Base-by-base conservation (phyloP, 2,113 vertebrate species). In the Corythoichthys haematopterus region DNA sequence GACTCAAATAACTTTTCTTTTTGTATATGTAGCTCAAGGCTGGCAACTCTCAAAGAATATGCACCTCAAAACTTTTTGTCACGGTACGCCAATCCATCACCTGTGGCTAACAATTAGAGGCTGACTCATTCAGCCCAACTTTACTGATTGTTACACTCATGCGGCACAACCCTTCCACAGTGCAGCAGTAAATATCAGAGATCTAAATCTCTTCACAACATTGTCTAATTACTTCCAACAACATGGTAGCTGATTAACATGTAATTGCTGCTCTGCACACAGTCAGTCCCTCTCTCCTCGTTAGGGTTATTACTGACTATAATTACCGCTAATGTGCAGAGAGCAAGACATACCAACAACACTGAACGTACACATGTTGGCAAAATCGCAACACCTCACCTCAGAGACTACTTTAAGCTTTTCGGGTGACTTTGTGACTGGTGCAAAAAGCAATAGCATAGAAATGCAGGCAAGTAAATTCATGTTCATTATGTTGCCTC, bases 201-300 rank as follows among this genome's bases (percentile, higher is more conserved):
- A 87, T 86, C 74, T 79, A 77, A 81, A 84, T 80, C 80, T 85
- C 78, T 86, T 84, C 82, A 81, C 76, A 85, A 81, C 73, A 80
- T 93, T 94, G 76, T 74, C 93, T 96, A 95, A 97, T 97, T 98
- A 96, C 94, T 95, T 94, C 83, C 85, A 88, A 93, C 93, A 94
- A 95, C 94, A 94, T 96, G 95, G 94, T 94, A 95, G 95, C 95
- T 97, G 94, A 98, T 98, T 96, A 98, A 96, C 95, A 95, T 96
- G 94, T 96, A 98, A 98, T 97, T 95, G 94, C 93, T 95, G 94
- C 93, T 96, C 92, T 94, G 94, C 92, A 94, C 87, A 90, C 91
- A 93, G 94, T 93, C 91, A 89, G 94, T 97, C 95, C 94, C 95
- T 92, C 91, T 94, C 94, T 96, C 92, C 95, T 97, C 95, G 93